These are phyloP conservation scores for Luscinia luscinia DNA, from an alignment of 2,797 vertebrate species.

Conservation along the genomic window DNA sequence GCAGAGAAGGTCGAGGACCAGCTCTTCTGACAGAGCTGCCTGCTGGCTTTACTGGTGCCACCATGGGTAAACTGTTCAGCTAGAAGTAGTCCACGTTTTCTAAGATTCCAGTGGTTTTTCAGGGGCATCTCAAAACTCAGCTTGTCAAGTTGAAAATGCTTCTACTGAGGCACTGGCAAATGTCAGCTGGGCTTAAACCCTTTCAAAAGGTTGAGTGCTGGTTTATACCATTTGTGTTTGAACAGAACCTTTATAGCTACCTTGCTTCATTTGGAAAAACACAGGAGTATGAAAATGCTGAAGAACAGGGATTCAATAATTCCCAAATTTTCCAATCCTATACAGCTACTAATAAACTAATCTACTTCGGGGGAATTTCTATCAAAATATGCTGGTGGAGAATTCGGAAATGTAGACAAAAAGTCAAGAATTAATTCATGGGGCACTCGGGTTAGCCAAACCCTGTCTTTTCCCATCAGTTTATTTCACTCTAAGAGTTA, in stretches of 20 bases:
- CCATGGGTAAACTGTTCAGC: not conserved
- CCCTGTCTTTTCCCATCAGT: not conserved
- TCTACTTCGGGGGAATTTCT: not conserved
- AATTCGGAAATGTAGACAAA: not conserved
- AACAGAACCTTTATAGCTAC: not conserved
- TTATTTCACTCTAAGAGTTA: not conserved
- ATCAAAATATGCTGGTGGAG: not conserved
- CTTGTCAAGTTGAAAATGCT: not conserved
- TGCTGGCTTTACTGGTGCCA: not conserved
- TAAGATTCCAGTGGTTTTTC: not conserved
- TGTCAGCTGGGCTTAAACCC: not conserved
- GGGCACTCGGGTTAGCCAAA: not conserved
- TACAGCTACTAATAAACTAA: not conserved
- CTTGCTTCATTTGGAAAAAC: not conserved
- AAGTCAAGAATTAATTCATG: not conserved
- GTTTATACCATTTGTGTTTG: fast-evolving
- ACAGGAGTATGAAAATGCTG: not conserved
- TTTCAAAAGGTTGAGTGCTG: not conserved
- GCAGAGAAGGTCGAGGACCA: not conserved
- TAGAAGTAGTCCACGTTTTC: not conserved
- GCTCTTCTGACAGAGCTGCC: not conserved
- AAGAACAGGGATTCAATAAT: not conserved
- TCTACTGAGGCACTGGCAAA: fast-evolving
- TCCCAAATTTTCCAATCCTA: not conserved
- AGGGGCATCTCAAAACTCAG: not conserved